Conservation (phyloP, 1,140 invertebrate species). For the Drosophila sechellia region DNA sequence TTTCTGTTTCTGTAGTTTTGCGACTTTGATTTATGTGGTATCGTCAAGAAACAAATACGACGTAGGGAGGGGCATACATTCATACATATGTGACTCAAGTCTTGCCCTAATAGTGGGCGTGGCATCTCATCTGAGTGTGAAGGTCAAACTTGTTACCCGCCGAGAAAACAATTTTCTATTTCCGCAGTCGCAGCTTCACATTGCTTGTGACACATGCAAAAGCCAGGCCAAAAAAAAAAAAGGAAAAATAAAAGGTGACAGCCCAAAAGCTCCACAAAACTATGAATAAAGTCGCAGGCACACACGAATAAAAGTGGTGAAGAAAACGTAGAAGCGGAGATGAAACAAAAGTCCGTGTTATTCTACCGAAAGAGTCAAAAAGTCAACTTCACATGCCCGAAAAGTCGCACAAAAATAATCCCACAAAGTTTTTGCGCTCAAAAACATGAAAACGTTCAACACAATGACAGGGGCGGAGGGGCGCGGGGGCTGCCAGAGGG, state of each 20-base stretch:
- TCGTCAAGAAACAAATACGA: slow-evolving; percentile 39
- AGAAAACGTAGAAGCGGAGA: slow-evolving; percentile 41
- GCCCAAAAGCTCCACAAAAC: slow-evolving; percentile 38
- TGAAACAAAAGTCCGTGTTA: slow-evolving; percentile 81
- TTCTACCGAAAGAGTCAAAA: slow-evolving; percentile 78
- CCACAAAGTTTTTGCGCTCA: slow-evolving; percentile 75
- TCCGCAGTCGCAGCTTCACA: slow-evolving; percentile 40
- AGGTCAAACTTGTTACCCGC: slow-evolving; percentile 54
- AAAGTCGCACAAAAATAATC: slow-evolving; percentile 80
- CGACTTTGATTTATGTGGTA: slow-evolving; percentile 71
- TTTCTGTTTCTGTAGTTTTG: slow-evolving; percentile 70
- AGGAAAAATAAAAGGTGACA: slow-evolving; percentile 32
- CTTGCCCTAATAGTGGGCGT: slow-evolving; percentile 20
- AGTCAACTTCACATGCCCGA: slow-evolving; percentile 80
- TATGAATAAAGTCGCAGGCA: slow-evolving; percentile 36
- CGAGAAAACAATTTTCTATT: slow-evolving; percentile 48
- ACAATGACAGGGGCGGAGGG: slow-evolving; percentile 54
- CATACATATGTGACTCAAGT: slow-evolving; percentile 22
- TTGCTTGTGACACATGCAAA: slow-evolving; percentile 40
- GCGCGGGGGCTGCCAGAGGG: slow-evolving; percentile 6
- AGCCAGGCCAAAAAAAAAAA: not conserved
- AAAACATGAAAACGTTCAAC: slow-evolving; percentile 77
- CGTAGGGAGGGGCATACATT: not conserved
- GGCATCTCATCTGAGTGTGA: slow-evolving; percentile 48
- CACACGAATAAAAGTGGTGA: slow-evolving; percentile 19